These are phyloP conservation scores for Agrypnia vestita DNA, from an alignment of 1,140 invertebrate genomes.

Conservation along the genomic window DNA sequence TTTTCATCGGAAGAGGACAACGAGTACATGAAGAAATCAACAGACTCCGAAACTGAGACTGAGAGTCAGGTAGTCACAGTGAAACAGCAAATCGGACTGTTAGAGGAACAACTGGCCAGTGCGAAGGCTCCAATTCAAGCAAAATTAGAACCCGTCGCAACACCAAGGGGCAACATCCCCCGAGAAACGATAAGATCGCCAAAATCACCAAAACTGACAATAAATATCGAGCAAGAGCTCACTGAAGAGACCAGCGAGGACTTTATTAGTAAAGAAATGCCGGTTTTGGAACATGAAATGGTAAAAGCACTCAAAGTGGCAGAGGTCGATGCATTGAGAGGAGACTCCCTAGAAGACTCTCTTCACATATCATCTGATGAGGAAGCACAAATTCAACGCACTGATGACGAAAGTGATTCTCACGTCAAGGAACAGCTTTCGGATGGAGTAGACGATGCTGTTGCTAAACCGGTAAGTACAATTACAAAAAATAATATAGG, in stretches of 20 bases:
- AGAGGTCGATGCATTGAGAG: slow-evolving; percentile 48
- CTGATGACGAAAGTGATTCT: slow-evolving; percentile 59
- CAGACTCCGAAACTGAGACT: slow-evolving; percentile 72
- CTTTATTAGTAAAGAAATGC: slow-evolving; percentile 44
- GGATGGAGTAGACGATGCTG: slow-evolving; percentile 34
- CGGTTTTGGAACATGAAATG: slow-evolving; percentile 48
- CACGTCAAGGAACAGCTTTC: slow-evolving; percentile 52
- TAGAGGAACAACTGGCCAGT: slow-evolving; percentile 49
- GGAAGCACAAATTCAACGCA: slow-evolving; percentile 58
- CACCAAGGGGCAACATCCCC: slow-evolving; percentile 13
- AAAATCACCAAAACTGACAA: slow-evolving; percentile 55
- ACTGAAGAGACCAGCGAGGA: slow-evolving; percentile 37
- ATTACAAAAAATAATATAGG: background rate
- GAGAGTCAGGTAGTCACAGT: slow-evolving; percentile 69
- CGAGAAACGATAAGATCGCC: slow-evolving; percentile 41
- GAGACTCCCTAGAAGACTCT: slow-evolving; percentile 58
- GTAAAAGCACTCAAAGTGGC: slow-evolving; percentile 45
- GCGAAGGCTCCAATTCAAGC: slow-evolving; percentile 9
- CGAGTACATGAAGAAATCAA: slow-evolving; percentile 73
- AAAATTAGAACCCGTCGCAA: slow-evolving; percentile 23
- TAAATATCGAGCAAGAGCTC: slow-evolving; percentile 51
- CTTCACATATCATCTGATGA: slow-evolving; percentile 59
- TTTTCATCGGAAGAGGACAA: slow-evolving; percentile 73
- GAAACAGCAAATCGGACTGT: slow-evolving; percentile 54
- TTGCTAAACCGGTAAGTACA: slow-evolving; percentile 49